Evolutionary conservation across 1,140 invertebrate species (phyloP), one percentile per base, ranked within the genome.

Genomic region (Frieseomelitta varia): DNA sequence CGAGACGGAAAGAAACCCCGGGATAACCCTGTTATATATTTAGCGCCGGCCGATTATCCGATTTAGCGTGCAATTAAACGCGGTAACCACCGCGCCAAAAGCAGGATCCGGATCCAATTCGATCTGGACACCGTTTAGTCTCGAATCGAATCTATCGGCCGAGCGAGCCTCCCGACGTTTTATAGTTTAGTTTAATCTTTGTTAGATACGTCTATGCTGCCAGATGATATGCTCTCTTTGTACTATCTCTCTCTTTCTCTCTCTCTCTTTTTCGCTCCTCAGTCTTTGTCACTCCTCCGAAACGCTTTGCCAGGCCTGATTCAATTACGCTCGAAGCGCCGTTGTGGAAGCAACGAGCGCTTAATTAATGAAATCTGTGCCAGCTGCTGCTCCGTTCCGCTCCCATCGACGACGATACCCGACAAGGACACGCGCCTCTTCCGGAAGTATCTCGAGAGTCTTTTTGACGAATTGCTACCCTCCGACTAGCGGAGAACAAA

Each of bases 311-410:
- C 81, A 74, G 84, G 83, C 71, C 84, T 85, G 90, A 93, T 92
- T 92, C 88, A 92, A 92, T 92, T 91, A 92, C 88, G 87, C 87
- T 73, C 73, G 87, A 91, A 88, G 89, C 85, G 87, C 80, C 86
- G 89, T 92, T 92, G 89, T 92, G 87, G 79, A 85, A 91, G 85
- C 87, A 90, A 89, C 89, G 91, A 90, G 91, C 86, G 88, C 89
- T 92, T 93, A 92, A 92, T 92, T 93, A 93, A 92, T 91, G 90
- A 93, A 93, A 92, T 93, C 91, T 88, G 89, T 90, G 91, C 89
- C 90, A 90, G 91, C 87, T 88, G 88, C 84, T 82, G 88, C 84
- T 82, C 82, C 47, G 27, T 82, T 79, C 55, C 56, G 51, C 24
- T 71, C 67, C 56, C 30, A 51, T 82, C 74, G 63, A 55, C 71